These are phyloP conservation scores for Ranitomeya variabilis DNA, from an alignment of 2,113 vertebrate species.

Conservation along the genomic window DNA sequence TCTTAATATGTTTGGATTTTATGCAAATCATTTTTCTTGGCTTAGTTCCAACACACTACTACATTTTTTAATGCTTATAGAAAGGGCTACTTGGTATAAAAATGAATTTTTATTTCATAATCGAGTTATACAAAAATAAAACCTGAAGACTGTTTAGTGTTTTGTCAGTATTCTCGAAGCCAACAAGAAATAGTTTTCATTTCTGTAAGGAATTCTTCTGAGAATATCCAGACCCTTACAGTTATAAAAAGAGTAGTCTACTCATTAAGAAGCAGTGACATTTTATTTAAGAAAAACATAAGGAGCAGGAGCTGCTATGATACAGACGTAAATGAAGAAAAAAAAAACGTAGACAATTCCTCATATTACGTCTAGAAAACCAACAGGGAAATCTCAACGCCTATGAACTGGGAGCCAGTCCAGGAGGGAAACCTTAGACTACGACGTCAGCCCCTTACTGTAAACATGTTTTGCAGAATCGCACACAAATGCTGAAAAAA, in stretches of 20 bases:
- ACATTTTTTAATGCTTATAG: constrained; percentile 52
- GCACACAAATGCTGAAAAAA: constrained; percentile 62
- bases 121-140: constrained; percentile 60
- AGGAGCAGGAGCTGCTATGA: constrained; percentile 67
- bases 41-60: neutral
- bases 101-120: constrained; percentile 60
- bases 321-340: constrained; percentile 64
- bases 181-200: constrained; percentile 55
- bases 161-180: constrained; percentile 55
- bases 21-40: constrained; percentile 29
- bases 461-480: constrained; percentile 92
- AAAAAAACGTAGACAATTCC: constrained; percentile 72
- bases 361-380: constrained; percentile 85
- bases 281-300: constrained; percentile 73
- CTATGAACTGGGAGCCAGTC: constrained; percentile 81
- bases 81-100: constrained; percentile 55
- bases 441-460: constrained; percentile 80
- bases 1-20: constrained; percentile 23
- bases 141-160: constrained; percentile 35
- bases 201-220: constrained; percentile 63
- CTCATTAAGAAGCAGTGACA: constrained; percentile 71
- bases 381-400: constrained; percentile 84
- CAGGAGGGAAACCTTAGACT: constrained; percentile 91
- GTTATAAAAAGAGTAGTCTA: constrained; percentile 65
- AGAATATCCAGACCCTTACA: constrained; percentile 64